Evolutionary conservation across 2,888 invertebrate genomes (phyloP).

Genomic region (Drosophila prolongata): DNA sequence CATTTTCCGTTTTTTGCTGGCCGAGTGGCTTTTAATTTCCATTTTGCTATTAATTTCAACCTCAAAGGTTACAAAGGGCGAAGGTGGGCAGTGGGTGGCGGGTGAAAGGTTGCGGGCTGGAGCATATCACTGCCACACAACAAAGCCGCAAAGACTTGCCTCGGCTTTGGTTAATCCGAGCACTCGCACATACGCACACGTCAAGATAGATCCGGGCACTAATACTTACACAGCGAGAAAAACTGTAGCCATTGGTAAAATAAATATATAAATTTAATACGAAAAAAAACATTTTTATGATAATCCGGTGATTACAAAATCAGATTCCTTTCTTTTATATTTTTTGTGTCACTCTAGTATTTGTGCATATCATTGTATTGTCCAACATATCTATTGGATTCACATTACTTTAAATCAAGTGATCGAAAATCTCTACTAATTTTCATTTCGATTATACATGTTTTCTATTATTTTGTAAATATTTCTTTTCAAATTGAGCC

Average conservation of each 20-base stretch:
- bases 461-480: too few relatives aligned
- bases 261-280: too few relatives aligned
- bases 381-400: too few relatives aligned
- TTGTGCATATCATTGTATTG: too few relatives aligned
- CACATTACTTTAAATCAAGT: too few relatives aligned
- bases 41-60: constrained; percentile 71
- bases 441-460: too few relatives aligned
- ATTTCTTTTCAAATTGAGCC: too few relatives aligned
- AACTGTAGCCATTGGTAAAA: neutral
- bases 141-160: constrained; percentile 68
- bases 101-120: neutral
- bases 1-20: constrained; percentile 24
- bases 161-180: constrained; percentile 67
- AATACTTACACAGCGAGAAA: constrained; percentile 25
- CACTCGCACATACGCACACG: constrained; percentile 26
- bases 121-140: constrained; percentile 62
- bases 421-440: too few relatives aligned
- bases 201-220: constrained; percentile 22
- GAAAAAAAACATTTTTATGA: too few relatives aligned
- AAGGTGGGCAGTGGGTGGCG: neutral
- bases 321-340: too few relatives aligned
- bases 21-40: constrained; percentile 69
- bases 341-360: too few relatives aligned
- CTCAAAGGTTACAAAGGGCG: constrained; percentile 60
- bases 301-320: too few relatives aligned